Conservation (phyloP, 2,888 invertebrate genomes). For the Epirrhoe alternata region DNA sequence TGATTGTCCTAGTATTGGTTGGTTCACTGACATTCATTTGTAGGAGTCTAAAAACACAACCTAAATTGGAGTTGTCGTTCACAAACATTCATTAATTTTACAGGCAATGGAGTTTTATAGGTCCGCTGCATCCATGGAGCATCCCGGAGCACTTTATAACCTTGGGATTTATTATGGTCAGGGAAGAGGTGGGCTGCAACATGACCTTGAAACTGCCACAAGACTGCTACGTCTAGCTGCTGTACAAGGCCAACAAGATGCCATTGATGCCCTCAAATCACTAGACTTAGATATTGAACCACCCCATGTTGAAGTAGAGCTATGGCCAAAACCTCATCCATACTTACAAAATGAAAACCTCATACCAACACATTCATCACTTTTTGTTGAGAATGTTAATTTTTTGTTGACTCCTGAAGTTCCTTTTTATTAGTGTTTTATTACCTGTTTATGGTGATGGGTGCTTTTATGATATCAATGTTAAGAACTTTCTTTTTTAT, state of each 20-base stretch:
- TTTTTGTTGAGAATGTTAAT: constrained; percentile 70
- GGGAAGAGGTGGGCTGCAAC: constrained; percentile 85
- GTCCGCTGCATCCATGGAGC: constrained; percentile 86
- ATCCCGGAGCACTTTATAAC: constrained; percentile 88
- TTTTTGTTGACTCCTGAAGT: constrained; percentile 57
- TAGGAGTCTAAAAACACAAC: neutral
- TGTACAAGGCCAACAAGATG: constrained; percentile 85
- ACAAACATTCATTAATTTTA: constrained; percentile 1
- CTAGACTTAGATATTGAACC: constrained; percentile 61
- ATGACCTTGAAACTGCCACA: constrained; percentile 79
- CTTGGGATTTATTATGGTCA: constrained; percentile 88
- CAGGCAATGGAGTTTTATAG: constrained; percentile 88
- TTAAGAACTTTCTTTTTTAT: constrained; percentile 15
- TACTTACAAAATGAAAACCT: constrained; percentile 54
- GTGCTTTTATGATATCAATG: constrained; percentile 29
- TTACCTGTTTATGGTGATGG: constrained; percentile 27
- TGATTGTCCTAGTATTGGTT: too few species aligned
- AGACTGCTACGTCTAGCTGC: constrained; percentile 83
- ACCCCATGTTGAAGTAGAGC: constrained; percentile 45
- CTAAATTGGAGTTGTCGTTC: too few species aligned
- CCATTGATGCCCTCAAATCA: constrained; percentile 79
- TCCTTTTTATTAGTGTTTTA: constrained; percentile 53
- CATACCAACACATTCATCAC: constrained; percentile 64
- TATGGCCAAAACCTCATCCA: constrained; percentile 54
- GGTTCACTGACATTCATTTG: too few species aligned